Percentiles rank a stretch among this genome's conserved stretches.
These are phyloP conservation scores for Sebastes minor DNA, from an alignment of 2,797 vertebrate genomes.

Conservation along the genomic window DNA sequence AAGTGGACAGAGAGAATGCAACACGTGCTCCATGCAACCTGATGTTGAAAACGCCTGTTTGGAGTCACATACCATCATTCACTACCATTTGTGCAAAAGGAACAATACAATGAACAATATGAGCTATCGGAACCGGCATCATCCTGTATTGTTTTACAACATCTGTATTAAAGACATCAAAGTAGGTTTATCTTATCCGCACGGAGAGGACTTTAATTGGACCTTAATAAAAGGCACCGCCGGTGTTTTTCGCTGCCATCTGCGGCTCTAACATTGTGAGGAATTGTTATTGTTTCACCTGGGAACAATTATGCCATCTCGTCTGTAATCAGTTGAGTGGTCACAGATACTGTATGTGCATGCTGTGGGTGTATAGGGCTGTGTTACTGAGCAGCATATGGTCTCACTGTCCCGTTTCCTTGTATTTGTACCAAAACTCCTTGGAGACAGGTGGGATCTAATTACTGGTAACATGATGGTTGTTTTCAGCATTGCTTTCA, in stretches of 20 bases:
- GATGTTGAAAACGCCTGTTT: not conserved
- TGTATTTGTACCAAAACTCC: constrained; percentile 13
- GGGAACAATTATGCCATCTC: constrained; percentile 58
- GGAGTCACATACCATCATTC: constrained; percentile 10
- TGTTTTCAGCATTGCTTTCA: constrained; percentile 45
- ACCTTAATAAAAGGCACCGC: constrained; percentile 59
- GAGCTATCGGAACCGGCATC: constrained; percentile 23
- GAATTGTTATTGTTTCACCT: constrained; percentile 56
- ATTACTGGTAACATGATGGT: constrained; percentile 49
- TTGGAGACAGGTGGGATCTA: constrained; percentile 55
- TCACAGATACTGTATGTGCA: constrained; percentile 37
- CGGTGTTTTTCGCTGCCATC: constrained; percentile 45
- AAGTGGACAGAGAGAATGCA: not conserved
- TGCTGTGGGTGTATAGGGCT: constrained; percentile 28
- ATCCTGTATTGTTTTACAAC: constrained; percentile 55
- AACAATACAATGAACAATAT: constrained; percentile 17
- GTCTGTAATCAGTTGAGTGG: constrained; percentile 57
- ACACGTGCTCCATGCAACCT: not conserved
- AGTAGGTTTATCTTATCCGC: constrained; percentile 54
- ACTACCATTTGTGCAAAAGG: constrained; percentile 14
- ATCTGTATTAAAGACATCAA: constrained; percentile 40
- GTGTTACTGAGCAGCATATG: constrained; percentile 12
- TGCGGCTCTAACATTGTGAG: constrained; percentile 14
- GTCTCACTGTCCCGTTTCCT: constrained; percentile 7
- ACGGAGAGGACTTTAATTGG: constrained; percentile 48